Base-by-base conservation (phyloP, 2,113 vertebrate genomes). In the Vombatus ursinus region DNA sequence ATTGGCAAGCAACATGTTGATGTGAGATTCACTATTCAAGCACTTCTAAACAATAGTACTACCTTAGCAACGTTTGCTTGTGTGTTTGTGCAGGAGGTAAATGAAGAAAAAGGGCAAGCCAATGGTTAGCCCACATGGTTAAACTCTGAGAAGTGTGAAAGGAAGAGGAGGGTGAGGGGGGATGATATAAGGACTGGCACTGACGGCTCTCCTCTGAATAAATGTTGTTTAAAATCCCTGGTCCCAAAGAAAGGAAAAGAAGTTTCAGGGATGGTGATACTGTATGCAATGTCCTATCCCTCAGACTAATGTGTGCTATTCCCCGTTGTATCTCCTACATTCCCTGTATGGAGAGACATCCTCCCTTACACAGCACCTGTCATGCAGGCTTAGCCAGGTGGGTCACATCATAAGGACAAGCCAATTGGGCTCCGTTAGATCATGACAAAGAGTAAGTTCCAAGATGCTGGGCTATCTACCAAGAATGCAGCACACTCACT, bases 401-500 rank as follows among this genome's bases (percentile, higher is more conserved):
- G 12, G 11, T 90, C 93, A 51, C 23, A 24, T 94, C 95, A 92
- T 54, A 93, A 94, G 54, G 93, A 90, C 91, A 96, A 77, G 52
- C 52, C 94, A 96, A 97, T 96, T 97, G 94, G 91, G 95, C 92
- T 97, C 94, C 23, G 95, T 96, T 96, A 96, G 96, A 96, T 96
- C 95, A 95, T 92, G 96, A 97, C 94, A 95, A 97, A 93, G 95
- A 92, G 96, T 94, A 57, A 96, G 96, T 97, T 96, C 92, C 52
- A 94, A 98, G 52, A 94, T 77, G 2, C 49, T 95, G 90, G 92
- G 94, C 57, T 90, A 51, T 96, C 89, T 90, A 97, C 95, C 96
- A 97, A 96, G 96, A 97, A 97, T 93, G 95, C 51, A 93, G 89
- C 90, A 94, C 95, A 92, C 57, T 96, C 2, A 90, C 90, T 94